These are phyloP conservation scores for Rhodinocichla rosea DNA, from an alignment of 2,113 vertebrate species.

Conservation along the genomic window DNA sequence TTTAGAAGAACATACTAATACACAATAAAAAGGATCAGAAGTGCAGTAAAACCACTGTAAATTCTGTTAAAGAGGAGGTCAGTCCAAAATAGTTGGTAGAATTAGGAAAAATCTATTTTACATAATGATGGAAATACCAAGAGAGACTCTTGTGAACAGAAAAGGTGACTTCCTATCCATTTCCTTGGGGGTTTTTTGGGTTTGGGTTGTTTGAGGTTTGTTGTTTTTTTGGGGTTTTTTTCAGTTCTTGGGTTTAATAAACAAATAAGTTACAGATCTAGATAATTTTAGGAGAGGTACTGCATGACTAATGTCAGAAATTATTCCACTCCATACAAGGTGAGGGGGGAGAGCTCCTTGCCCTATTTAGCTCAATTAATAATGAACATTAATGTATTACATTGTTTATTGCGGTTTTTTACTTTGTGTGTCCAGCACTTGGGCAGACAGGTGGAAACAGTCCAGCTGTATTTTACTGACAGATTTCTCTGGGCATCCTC, in stretches of 20 bases:
- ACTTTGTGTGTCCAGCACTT: background rate
- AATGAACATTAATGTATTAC: background rate
- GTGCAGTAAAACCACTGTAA: background rate
- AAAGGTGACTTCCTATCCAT: background rate
- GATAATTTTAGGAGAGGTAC: background rate
- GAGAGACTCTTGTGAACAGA: background rate
- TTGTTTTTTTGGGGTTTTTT: background rate
- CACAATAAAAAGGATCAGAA: background rate
- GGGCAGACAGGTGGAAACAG: background rate
- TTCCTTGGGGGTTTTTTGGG: rapidly evolving
- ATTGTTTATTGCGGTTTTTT: constrained; percentile 5
- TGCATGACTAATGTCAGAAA: background rate
- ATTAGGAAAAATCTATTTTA: background rate
- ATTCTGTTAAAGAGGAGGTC: background rate
- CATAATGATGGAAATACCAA: background rate
- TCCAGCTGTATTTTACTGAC: background rate
- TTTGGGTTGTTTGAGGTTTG: background rate
- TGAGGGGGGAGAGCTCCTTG: background rate
- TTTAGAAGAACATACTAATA: background rate
- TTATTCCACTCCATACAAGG: background rate
- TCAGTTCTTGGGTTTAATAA: background rate
- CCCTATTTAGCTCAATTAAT: background rate
- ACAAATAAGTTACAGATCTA: background rate
- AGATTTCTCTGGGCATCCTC: background rate
- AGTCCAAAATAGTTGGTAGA: background rate